phyloP scores from a whole-genome alignment of 2,113 vertebrate genomes.

The Capra hircus region DNA sequence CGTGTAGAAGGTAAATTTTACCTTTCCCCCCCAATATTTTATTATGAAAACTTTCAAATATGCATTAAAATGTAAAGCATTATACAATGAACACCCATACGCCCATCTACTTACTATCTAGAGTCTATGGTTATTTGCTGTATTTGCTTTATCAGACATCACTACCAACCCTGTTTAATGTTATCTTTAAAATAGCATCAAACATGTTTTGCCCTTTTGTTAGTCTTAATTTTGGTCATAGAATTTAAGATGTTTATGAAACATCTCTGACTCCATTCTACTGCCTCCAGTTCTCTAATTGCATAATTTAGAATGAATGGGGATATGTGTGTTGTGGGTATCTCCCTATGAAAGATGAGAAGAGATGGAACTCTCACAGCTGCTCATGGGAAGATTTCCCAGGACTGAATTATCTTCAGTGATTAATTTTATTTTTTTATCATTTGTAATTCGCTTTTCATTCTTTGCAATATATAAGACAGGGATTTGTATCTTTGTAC shows the following conservation, averaged over 20 bases:
- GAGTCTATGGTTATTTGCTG: neutral
- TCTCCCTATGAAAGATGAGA: neutral
- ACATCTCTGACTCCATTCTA: neutral
- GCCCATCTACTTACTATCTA: neutral
- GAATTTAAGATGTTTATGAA: neutral
- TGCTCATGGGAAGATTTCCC: neutral
- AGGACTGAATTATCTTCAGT: neutral
- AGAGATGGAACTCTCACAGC: neutral
- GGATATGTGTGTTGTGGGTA: neutral
- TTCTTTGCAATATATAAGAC: neutral
- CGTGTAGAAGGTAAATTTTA: conserved; percentile 88
- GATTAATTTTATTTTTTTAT: neutral
- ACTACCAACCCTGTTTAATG: neutral
- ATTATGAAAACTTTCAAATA: conserved; percentile 16
- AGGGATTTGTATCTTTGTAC: neutral
- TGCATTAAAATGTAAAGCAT: neutral
- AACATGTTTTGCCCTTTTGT: neutral
- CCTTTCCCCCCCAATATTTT: neutral
- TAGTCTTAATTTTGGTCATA: conserved; percentile 5
- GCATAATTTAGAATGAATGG: neutral
- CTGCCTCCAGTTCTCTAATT: neutral
- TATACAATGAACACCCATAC: neutral
- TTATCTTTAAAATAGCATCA: neutral
- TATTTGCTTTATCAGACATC: neutral
- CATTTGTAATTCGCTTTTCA: neutral